These are phyloP conservation scores for Oenanthe melanoleuca DNA, from an alignment of 2,113 vertebrate genomes.

Conservation along the genomic window DNA sequence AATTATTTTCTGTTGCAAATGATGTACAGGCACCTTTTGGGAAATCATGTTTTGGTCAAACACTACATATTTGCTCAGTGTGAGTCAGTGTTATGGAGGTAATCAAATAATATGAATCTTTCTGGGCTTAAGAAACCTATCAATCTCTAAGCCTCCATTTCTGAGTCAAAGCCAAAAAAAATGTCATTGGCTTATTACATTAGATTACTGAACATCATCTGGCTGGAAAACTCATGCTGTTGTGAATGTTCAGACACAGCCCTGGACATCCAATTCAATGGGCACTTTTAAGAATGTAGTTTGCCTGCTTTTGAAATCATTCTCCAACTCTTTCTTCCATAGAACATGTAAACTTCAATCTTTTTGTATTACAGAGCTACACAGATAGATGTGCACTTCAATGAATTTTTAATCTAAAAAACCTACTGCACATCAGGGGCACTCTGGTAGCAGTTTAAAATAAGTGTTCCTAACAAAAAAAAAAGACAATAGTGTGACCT, in stretches of 20 bases:
- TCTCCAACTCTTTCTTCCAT: not conserved
- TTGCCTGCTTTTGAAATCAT: not conserved
- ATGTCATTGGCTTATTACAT: not conserved
- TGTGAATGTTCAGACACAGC: not conserved
- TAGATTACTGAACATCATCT: not conserved
- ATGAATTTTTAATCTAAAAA: not conserved
- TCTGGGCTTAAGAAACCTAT: not conserved
- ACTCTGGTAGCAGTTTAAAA: not conserved
- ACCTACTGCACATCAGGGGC: no score
- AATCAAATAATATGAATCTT: slow-evolving; percentile 38
- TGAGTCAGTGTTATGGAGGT: not conserved
- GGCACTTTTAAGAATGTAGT: not conserved
- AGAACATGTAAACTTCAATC: not conserved
- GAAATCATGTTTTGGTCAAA: slow-evolving; percentile 49
- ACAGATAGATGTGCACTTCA: not conserved
- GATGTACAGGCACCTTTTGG: slow-evolving; percentile 27
- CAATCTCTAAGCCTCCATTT: not conserved
- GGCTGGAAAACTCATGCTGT: not conserved
- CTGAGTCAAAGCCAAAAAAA: not conserved
- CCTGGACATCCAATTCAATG: not conserved
- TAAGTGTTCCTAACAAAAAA: not conserved
- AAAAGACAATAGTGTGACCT: not conserved
- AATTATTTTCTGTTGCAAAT: slow-evolving; percentile 41
- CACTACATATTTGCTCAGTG: not conserved
- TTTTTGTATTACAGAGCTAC: not conserved